phyloP scores from a whole-genome alignment of 2,797 vertebrate genomes.

The Siniperca undulata region DNA sequence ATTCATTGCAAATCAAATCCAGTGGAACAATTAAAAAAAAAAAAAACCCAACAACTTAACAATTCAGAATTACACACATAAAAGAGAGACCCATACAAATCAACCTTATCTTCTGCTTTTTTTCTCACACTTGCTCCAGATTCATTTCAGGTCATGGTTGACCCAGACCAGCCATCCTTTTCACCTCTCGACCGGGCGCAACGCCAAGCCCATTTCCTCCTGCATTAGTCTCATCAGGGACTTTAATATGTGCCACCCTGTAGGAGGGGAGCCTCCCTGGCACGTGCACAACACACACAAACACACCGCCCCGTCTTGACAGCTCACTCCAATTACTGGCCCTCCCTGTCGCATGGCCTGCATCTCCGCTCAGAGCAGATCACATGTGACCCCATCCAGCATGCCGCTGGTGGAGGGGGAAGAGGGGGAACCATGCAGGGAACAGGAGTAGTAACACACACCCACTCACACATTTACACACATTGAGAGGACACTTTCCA shows the following conservation, averaged over 20 bases:
- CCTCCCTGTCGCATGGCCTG: slow-evolving; percentile 76
- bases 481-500: slow-evolving; percentile 49
- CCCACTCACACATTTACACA: slow-evolving; percentile 38
- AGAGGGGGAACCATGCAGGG: slow-evolving; percentile 26
- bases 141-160: slow-evolving; percentile 32
- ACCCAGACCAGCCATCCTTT: slow-evolving; percentile 58
- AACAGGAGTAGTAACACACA: slow-evolving; percentile 26
- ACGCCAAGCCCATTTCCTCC: slow-evolving; percentile 79
- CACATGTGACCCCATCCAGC: slow-evolving; percentile 75
- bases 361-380: slow-evolving; percentile 75
- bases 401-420: slow-evolving; percentile 69
- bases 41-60: neutral
- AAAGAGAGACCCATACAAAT: neutral
- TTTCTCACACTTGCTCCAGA: neutral
- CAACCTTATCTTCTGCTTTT: neutral
- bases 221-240: slow-evolving; percentile 84
- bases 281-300: slow-evolving; percentile 62
- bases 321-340: slow-evolving; percentile 84
- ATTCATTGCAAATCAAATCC: slow-evolving; percentile 46
- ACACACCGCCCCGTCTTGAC: slow-evolving; percentile 75
- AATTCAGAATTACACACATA: neutral
- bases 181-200: slow-evolving; percentile 63
- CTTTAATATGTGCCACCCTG: slow-evolving; percentile 80
- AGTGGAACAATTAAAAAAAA: slow-evolving; percentile 8
- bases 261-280: slow-evolving; percentile 77